These are phyloP conservation scores for Aplysia californica DNA, from an alignment of 1,140 invertebrate species.

Conservation along the genomic window DNA sequence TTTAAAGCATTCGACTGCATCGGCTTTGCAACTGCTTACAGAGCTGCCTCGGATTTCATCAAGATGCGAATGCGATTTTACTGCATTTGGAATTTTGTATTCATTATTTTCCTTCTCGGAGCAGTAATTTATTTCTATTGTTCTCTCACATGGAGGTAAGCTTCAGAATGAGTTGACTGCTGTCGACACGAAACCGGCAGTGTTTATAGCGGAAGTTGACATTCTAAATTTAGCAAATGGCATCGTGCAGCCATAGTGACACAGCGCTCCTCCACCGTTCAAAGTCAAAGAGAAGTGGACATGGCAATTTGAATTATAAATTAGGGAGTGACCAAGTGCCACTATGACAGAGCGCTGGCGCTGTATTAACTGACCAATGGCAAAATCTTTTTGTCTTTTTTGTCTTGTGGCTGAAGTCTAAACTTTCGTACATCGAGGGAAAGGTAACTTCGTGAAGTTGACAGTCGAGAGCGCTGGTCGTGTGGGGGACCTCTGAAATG, in stretches of 20 bases:
- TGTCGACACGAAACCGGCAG: not conserved
- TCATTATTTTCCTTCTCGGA: slow-evolving; percentile 1
- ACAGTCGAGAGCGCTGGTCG: too few relatives aligned
- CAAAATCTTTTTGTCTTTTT: too few relatives aligned
- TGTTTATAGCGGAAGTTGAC: not conserved
- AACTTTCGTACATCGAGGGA: not conserved
- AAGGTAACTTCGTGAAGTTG: too few relatives aligned
- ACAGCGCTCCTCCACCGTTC: not conserved
- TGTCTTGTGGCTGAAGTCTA: not conserved
- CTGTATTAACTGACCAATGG: not conserved
- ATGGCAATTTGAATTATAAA: not conserved
- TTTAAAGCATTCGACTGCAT: too few relatives aligned
- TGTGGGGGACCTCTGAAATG: too few relatives aligned
- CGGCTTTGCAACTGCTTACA: too few relatives aligned
- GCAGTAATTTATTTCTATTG: not conserved
- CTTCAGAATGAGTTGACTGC: not conserved
- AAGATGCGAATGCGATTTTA: slow-evolving; percentile 9
- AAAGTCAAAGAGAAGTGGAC: not conserved
- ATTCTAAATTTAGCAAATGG: not conserved
- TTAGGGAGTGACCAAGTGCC: not conserved
- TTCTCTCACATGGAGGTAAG: not conserved
- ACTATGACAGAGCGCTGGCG: not conserved
- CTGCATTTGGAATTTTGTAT: slow-evolving; percentile 3
- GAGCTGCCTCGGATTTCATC: too few relatives aligned
- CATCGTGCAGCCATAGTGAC: not conserved